Evolutionary conservation across 2,113 vertebrate genomes (phyloP), one percentile per base, ranked within the genome.

Genomic region (Ariopsis seemanni): DNA sequence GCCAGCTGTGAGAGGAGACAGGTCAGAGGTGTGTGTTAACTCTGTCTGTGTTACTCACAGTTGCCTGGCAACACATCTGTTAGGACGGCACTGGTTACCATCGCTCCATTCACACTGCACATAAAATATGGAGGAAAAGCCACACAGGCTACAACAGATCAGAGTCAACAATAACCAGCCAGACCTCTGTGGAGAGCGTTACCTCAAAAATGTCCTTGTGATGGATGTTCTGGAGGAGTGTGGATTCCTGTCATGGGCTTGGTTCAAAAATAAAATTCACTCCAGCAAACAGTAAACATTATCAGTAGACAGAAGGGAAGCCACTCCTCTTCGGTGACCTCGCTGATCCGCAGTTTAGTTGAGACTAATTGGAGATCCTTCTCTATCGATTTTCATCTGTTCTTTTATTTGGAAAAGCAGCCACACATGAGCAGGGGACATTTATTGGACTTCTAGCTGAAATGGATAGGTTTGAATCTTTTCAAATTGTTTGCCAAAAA

Each of bases 331-430:
- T 94, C 93, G 88, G 93, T 95, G 95, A 96, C 95, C 95, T 94
- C 92, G 91, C 93, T 91, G 92, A 93, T 91, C 90, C 91, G 89
- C 92, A 91, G 93, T 93, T 94, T 94, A 91, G 91, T 91, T 91
- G 93, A 93, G 93, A 95, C 50, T 10, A 93, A 96, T 96, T 95
- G 95, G 62, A 9, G 90, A 93, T 94, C 93, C 93, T 89, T 89
- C 90, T 80, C 20, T 95, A 95, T 96, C 91, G 94, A 96, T 97
- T 96, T 96, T 92, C 95, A 95, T 95, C 96, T 95, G 87, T 78
- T 87, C 91, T 92, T 95, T 95, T 96, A 95, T 94, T 95, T 93
- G 92, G 86, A 82, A 72, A 85, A 82, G 88, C 88, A 89, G 90
- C 79, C 82, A 72, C 88, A 89, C 65, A 5, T 87, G 85, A 89